Evolutionary conservation across 2,888 invertebrate species (phyloP), one percentile per base, ranked within the genome.

Genomic region (Trachelus troglodyta): DNA sequence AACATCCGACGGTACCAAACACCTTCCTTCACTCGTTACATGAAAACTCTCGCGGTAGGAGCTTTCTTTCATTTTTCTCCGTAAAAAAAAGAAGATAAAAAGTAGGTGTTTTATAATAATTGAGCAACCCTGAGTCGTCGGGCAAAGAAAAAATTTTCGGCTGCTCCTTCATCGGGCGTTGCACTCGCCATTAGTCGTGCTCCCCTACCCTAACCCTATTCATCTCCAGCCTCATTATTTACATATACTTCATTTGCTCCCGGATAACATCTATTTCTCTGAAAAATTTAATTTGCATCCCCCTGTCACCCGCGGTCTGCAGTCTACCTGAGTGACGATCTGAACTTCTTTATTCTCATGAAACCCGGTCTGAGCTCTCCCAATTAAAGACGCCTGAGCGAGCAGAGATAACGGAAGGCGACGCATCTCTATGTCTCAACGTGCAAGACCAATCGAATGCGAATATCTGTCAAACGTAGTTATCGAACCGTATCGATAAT

Each of bases 201-300:
- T 75, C 78, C 68, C 69, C 12, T 33, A 35, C 75, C 69, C 69
- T 69, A 15, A n/a, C 37, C 71, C 76, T 84, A 88, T 89, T 89
- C 89, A 88, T 87, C 87, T 86, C 85, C 84, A 85, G 84, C 87
- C 89, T 89, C 88, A 89, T 89, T 89, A 89, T 89, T 89, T 87
- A 87, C 89, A 88, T 87, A 87, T 87, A 87, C 88, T 87, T 87
- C 87, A 87, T 69, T 69, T 40, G 76, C 69, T 76, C 68, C 3
- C 56, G 56, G 23, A 56, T 15, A 56, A 56, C 56, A 15, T 56
- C 56, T 23, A 56, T 23, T 56, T 56, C 56, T 23, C 23, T 23
- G 23, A 56, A 23, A 56, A 56, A 56, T 56, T 9, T 56, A 56
- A 56, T 56, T 56, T 6, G 9, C 56, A 23, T 56, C 23, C 56